Conservation (phyloP, 1,140 invertebrate genomes). For the Danaus melanippus region DNA sequence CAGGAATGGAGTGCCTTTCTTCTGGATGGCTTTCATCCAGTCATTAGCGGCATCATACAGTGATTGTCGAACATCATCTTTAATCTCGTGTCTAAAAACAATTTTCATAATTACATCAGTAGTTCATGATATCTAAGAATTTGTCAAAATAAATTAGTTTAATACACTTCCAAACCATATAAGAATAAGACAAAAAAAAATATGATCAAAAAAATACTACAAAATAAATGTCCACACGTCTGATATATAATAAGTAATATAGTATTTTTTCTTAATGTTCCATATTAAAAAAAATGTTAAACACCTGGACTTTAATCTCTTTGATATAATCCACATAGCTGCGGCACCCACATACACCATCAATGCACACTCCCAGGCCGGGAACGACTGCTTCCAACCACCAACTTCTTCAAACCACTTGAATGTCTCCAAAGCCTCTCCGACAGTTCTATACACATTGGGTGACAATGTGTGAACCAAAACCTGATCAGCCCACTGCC, state of each 20-base stretch:
- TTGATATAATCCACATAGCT: slow-evolving; percentile 95
- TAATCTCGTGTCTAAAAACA: slow-evolving; percentile 81
- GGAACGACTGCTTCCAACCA: slow-evolving; percentile 93
- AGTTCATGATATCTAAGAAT: not conserved
- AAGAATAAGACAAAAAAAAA: not conserved
- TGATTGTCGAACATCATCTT: slow-evolving; percentile 90
- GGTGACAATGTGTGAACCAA: slow-evolving; percentile 95
- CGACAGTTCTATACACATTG: slow-evolving; percentile 92
- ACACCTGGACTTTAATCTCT: slow-evolving; percentile 88
- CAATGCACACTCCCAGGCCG: slow-evolving; percentile 84
- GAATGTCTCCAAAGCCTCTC: slow-evolving; percentile 92
- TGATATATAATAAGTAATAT: no score
- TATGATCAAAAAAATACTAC: no score
- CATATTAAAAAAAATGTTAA: not conserved
- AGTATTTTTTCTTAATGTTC: no score
- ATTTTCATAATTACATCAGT: not conserved
- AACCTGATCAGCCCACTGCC: slow-evolving; percentile 93
- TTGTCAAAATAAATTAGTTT: slow-evolving; percentile 5
- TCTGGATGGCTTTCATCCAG: slow-evolving; percentile 83
- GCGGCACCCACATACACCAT: slow-evolving; percentile 95
- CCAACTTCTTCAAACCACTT: slow-evolving; percentile 93
- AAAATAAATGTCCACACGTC: no score
- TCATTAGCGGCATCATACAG: slow-evolving; percentile 90
- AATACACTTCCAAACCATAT: slow-evolving; percentile 3
- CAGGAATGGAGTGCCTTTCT: slow-evolving; percentile 82